Evolutionary conservation across 1,140 invertebrate species (phyloP).

Genomic region (Drosophila albomicans): DNA sequence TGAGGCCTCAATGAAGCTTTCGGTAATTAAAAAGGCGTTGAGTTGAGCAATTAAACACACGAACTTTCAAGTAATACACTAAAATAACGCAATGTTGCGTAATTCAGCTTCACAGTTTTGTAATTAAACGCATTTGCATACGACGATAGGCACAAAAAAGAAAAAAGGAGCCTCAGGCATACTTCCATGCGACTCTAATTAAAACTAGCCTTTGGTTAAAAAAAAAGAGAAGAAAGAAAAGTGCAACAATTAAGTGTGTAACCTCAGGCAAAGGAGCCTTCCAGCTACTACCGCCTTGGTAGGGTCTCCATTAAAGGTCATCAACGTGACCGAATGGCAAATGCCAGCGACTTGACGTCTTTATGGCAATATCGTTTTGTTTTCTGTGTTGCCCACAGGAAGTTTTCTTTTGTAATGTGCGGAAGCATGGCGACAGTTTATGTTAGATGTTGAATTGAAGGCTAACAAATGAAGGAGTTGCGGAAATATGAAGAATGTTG

Average conservation of each 20-base stretch:
- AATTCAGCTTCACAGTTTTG: slow-evolving; percentile 82
- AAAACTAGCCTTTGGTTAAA: slow-evolving; percentile 40
- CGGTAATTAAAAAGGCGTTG: slow-evolving; percentile 80
- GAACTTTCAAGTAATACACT: slow-evolving; percentile 69
- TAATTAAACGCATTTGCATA: slow-evolving; percentile 80
- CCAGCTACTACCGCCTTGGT: not conserved
- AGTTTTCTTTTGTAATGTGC: slow-evolving; percentile 65
- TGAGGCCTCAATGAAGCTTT: slow-evolving; percentile 1
- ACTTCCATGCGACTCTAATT: slow-evolving; percentile 75
- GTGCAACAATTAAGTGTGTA: slow-evolving; percentile 27
- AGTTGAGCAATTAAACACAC: slow-evolving; percentile 78
- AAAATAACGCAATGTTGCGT: slow-evolving; percentile 82
- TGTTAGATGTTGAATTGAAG: not conserved
- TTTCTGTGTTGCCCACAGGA: slow-evolving; percentile 54
- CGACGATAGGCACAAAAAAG: not conserved
- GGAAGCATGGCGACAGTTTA: slow-evolving; percentile 28
- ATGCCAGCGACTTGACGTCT: slow-evolving; percentile 18
- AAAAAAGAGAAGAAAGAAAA: not conserved
- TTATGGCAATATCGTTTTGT: slow-evolving; percentile 72
- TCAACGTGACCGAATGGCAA: slow-evolving; percentile 52
- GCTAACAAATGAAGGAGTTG: not conserved
- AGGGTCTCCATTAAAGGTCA: slow-evolving; percentile 63
- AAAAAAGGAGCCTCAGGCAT: slow-evolving; percentile 57
- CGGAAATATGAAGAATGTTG: too few species aligned
- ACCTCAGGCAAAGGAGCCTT: not conserved